phyloP scores from a whole-genome alignment of 2,797 vertebrate species.

The Acanthopagrus latus region DNA sequence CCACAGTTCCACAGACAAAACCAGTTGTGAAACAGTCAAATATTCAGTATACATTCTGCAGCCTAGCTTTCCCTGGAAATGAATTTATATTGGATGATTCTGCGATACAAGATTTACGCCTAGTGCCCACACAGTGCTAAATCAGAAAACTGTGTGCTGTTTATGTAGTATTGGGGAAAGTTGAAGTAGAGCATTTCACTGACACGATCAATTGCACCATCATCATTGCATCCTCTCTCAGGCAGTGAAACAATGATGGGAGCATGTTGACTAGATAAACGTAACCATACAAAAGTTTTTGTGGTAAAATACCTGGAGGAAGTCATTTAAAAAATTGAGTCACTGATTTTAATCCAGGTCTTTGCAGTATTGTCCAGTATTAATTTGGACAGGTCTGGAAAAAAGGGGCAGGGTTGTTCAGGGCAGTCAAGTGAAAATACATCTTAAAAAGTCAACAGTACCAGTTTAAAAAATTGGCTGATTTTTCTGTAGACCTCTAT shows the following conservation, averaged over 20 bases:
- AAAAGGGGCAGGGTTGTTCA: conserved; percentile 2
- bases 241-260: background rate
- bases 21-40: background rate
- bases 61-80: conserved; percentile 8
- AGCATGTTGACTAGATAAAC: background rate
- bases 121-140: background rate
- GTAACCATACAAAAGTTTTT: background rate
- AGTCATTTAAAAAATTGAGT: background rate
- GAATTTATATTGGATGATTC: conserved; percentile 26
- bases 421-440: conserved; percentile 7
- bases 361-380: background rate
- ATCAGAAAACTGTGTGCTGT: background rate
- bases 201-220: background rate
- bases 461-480: conserved; percentile 34
- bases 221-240: background rate
- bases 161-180: background rate
- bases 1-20: conserved; percentile 1
- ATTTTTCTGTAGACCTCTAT: conserved; percentile 49
- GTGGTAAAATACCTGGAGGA: background rate
- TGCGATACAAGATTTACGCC: background rate
- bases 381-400: background rate
- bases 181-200: background rate
- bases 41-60: conserved; percentile 4
- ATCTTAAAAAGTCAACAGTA: conserved; percentile 34
- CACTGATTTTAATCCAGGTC: background rate